These are phyloP conservation scores for Corapipo altera DNA, from an alignment of 2,113 vertebrate genomes.

Conservation along the genomic window DNA sequence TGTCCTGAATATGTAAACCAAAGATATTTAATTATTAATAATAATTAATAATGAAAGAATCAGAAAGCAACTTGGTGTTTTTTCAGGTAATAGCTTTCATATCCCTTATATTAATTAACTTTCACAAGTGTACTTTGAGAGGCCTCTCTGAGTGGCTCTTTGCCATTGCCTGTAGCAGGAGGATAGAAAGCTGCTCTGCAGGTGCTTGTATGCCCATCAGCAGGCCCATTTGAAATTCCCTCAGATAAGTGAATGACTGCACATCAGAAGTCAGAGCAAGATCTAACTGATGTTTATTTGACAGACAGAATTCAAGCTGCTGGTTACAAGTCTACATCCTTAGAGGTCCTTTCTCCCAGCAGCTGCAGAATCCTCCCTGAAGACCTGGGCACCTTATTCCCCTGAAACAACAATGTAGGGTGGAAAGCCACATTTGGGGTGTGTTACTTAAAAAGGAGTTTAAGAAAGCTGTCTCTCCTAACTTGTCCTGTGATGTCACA, in stretches of 20 bases:
- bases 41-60: slow-evolving; percentile 42
- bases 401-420: background rate
- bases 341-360: background rate
- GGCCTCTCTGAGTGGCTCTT: background rate
- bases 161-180: background rate
- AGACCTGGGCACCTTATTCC: background rate
- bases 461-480: background rate
- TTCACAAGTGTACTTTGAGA: background rate
- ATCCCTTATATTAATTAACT: slow-evolving; percentile 18
- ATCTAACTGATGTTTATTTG: background rate
- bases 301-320: background rate
- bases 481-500: background rate
- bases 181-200: background rate
- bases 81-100: slow-evolving; percentile 5
- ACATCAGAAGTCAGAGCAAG: background rate
- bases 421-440: background rate
- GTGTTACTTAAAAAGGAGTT: background rate
- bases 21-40: slow-evolving; percentile 33
- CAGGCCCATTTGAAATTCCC: background rate
- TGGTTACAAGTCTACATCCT: background rate
- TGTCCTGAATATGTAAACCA: slow-evolving; percentile 4
- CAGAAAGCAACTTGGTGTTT: background rate
- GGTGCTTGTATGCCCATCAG: background rate
- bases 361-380: background rate
- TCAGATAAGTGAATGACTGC: background rate